Evolutionary conservation across 1,140 invertebrate species (phyloP).

Genomic region (Muscidifurax raptorellus): DNA sequence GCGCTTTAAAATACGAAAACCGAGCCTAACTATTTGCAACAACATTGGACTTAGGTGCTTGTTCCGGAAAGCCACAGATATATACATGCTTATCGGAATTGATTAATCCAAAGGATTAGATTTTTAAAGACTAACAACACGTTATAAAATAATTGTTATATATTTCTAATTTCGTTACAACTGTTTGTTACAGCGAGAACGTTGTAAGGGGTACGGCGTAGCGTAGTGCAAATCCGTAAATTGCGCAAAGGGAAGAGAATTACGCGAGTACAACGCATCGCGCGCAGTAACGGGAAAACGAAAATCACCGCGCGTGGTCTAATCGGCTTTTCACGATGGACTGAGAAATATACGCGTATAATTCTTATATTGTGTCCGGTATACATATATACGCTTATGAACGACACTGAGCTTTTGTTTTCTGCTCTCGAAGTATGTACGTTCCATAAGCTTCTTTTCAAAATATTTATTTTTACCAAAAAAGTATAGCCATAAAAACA

Average conservation of each 20-base stretch:
- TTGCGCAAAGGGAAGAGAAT: slow-evolving; percentile 40
- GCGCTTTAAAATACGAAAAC: too few relatives aligned
- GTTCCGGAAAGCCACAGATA: too few relatives aligned
- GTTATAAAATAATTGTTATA: too few relatives aligned
- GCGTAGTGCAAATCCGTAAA: slow-evolving; percentile 36
- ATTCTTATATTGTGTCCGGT: slow-evolving; percentile 19
- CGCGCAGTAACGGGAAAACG: slow-evolving; percentile 26
- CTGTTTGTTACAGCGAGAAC: background rate
- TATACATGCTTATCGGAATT: too few relatives aligned
- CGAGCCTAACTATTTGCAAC: too few relatives aligned
- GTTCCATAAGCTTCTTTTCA: background rate
- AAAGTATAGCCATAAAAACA: too few relatives aligned
- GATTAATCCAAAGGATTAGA: too few relatives aligned
- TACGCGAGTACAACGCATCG: slow-evolving; percentile 39
- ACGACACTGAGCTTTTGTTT: slow-evolving; percentile 13
- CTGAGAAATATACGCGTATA: slow-evolving; percentile 19
- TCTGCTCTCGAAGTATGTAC: background rate
- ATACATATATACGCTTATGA: background rate
- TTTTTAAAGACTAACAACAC: too few relatives aligned
- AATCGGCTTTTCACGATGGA: slow-evolving; percentile 45
- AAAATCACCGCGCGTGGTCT: slow-evolving; percentile 40
- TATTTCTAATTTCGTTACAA: background rate
- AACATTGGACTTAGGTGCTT: too few relatives aligned
- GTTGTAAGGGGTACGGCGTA: background rate
- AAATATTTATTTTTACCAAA: too few relatives aligned